These are phyloP conservation scores for Oxystoma pomonae DNA, from an alignment of 2,888 invertebrate genomes.

Conservation along the genomic window DNA sequence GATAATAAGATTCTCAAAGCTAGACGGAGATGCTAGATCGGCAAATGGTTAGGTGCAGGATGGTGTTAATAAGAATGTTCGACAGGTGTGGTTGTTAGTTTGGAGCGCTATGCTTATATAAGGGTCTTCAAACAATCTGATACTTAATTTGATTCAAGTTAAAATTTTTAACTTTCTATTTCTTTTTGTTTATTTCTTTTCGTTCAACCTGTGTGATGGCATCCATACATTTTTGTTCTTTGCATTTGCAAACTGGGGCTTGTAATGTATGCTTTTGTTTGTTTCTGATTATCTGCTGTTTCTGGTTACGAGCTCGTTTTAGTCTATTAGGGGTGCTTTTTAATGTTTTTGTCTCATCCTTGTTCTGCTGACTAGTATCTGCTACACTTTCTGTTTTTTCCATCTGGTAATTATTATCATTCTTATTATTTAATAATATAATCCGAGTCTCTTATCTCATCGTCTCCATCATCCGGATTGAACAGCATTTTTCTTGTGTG, in stretches of 20 bases:
- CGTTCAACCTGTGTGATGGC: background rate
- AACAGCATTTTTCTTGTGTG: background rate
- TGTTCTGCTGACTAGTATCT: background rate
- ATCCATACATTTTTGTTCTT: background rate
- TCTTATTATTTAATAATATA: background rate
- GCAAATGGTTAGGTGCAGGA: no score
- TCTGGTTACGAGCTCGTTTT: background rate
- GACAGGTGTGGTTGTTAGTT: no score
- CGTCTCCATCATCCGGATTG: background rate
- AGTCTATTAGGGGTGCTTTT: background rate
- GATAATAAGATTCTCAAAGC: no score
- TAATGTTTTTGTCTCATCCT: background rate
- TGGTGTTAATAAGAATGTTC: no score
- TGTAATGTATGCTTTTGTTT: background rate
- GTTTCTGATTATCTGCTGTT: background rate
- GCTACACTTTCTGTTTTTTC: background rate
- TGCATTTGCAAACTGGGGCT: background rate
- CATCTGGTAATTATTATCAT: background rate
- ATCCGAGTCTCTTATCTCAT: background rate
- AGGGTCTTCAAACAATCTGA: no score
- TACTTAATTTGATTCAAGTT: no score
- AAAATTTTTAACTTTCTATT: no score
- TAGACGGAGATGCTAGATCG: no score
- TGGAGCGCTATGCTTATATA: no score
- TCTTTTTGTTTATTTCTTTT: no score